Base-by-base conservation (phyloP, 2,113 vertebrate genomes). In the Forbesichthys agassizii region DNA sequence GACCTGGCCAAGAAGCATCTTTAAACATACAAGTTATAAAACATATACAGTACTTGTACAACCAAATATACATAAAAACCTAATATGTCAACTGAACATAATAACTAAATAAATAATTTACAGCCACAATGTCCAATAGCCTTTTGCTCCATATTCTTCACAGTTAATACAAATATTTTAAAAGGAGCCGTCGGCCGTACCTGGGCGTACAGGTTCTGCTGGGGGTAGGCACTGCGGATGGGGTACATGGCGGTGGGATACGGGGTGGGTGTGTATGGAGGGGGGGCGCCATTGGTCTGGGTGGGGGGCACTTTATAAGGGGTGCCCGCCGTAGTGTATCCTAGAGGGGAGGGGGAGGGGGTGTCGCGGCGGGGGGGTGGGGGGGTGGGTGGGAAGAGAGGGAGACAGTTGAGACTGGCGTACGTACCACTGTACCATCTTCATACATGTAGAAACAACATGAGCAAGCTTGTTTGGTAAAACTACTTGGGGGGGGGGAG, bases 211-310 rank as follows among this genome's bases (percentile, higher is more conserved):
- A 98, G 85, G 92, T 98, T 98, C 93, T 90, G 90, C 87, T 99
- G 97, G 72, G 98, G 97, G 80, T 98, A 98, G 96, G 98, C 97
- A 98, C 97, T 98, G 96, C 97, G 95, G 92, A 98, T 98, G 68
- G 98, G 98, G 92, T 99, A 98, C 96, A 98, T 98, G 58, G 97
- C 95, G 27, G 98, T 98, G 9, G 94, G 97, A 90, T 99, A 98
- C 0, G 98, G 96, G 66, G 94, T 98, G 0, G 98, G 97, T 33
- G 96, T 98, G 89, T 99, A 99, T 42, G 98, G 98, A 61, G 98
- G 98, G 11, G 98, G 97, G 9, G 98, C 96, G 72, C 92, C 96
- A 82, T 95, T 99, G 68, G 93, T 96, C 94, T 98, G 98, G 86
- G 95, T 95, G 0, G 98, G 97, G 57, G 98, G 95, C 72, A 99